Conservation (phyloP, 1,140 invertebrate species). For the Trissolcus basalis region DNA sequence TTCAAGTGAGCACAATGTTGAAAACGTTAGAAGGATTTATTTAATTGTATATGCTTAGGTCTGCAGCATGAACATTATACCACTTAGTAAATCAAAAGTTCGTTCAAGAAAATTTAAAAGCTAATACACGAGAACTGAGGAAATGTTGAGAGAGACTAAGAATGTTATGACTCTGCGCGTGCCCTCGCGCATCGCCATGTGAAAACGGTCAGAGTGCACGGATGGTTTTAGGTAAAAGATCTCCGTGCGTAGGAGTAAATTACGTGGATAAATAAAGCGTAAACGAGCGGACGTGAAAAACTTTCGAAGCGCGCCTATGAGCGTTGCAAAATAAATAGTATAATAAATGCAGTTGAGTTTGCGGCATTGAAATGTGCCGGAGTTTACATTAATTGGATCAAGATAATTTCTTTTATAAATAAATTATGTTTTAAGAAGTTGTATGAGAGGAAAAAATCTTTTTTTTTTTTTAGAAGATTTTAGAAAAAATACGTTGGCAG, state of each 20-base stretch:
- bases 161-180: conserved; percentile 4
- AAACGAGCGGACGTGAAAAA: conserved; percentile 65
- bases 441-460: too few relatives aligned
- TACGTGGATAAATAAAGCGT: conserved; percentile 71
- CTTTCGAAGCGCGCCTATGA: conserved; percentile 62
- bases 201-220: conserved; percentile 52
- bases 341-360: too few relatives aligned
- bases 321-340: conserved; percentile 32
- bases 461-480: too few relatives aligned
- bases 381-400: too few relatives aligned
- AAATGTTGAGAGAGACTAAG: neutral
- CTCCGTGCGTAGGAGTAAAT: conserved; percentile 69
- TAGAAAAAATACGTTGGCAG: too few relatives aligned
- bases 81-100: neutral
- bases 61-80: neutral
- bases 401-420: too few relatives aligned
- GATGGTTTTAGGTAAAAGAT: conserved; percentile 68
- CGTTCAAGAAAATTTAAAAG: conserved; percentile 1
- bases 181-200: conserved; percentile 13
- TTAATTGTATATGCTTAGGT: neutral
- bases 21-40: neutral
- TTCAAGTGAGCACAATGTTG: neutral
- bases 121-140: neutral
- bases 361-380: too few relatives aligned
- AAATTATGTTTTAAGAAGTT: too few relatives aligned